Conservation (phyloP, 2,113 vertebrate genomes). For the Turdus rufiventris region DNA sequence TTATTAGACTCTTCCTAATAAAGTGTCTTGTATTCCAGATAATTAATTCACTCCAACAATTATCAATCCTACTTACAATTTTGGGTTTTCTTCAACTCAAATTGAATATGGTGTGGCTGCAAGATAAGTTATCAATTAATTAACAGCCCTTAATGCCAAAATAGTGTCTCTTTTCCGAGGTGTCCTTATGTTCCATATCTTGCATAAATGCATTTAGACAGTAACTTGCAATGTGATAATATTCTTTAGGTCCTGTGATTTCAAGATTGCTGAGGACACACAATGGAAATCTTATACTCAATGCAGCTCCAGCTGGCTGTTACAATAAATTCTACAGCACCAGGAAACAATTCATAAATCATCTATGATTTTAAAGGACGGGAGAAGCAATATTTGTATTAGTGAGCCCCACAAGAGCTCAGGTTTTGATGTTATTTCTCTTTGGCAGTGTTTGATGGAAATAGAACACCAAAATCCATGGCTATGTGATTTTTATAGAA, state of each 20-base stretch:
- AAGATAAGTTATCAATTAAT: neutral
- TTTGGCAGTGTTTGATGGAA: neutral
- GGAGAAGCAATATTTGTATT: too few species aligned
- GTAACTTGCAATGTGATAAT: neutral
- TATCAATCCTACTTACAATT: neutral
- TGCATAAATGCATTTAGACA: neutral
- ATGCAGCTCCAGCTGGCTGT: neutral
- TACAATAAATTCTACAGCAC: neutral
- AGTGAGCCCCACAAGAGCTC: neutral
- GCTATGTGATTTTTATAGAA: neutral
- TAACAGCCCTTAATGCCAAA: neutral
- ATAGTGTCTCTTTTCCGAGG: neutral
- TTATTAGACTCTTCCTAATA: neutral
- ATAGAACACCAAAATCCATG: rapidly evolving
- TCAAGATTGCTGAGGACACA: neutral
- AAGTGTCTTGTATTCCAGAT: neutral
- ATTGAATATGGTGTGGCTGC: neutral
- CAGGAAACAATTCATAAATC: neutral
- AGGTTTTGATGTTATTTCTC: neutral
- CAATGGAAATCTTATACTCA: neutral
- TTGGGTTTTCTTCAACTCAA: neutral
- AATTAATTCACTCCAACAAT: neutral
- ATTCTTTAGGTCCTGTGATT: neutral
- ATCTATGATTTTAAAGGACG: neutral
- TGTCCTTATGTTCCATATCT: neutral